These are phyloP conservation scores for Zoanthus solanderi DNA, from an alignment of 92 coral and sea anemone genomes.

Conservation along the genomic window DNA sequence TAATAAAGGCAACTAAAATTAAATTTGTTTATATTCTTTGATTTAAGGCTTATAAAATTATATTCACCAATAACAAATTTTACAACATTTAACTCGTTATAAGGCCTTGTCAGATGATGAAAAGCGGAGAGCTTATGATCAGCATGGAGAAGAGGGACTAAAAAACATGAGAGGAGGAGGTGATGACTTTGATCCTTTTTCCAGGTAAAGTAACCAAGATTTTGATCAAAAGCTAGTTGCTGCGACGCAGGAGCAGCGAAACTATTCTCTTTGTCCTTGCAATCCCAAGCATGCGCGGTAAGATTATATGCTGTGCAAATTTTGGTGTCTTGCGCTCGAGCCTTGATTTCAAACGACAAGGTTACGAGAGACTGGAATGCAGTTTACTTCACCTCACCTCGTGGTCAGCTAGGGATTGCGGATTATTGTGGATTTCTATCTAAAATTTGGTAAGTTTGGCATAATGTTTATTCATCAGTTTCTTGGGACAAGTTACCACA, in stretches of 20 bases:
- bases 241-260: neutral
- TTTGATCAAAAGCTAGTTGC: no score
- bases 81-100: neutral
- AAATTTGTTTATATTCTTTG: neutral
- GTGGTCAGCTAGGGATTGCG: no score
- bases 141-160: conserved; percentile 95
- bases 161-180: conserved; percentile 84
- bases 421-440: no score
- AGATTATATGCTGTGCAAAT: no score
- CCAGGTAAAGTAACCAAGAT: conserved; percentile 69
- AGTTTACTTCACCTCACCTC: no score
- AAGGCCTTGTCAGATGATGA: conserved; percentile 92
- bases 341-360: no score
- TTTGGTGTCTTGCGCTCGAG: no score
- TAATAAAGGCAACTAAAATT: neutral
- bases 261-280: neutral
- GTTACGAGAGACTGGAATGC: no score
- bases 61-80: neutral
- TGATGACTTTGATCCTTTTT: conserved; percentile 91
- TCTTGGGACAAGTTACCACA: no score
- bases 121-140: conserved; percentile 86
- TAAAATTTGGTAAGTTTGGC: no score
- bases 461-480: no score
- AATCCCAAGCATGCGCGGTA: no score
- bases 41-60: neutral